phyloP scores from a whole-genome alignment of 2,888 invertebrate genomes.

The Schizaphis graminum region DNA sequence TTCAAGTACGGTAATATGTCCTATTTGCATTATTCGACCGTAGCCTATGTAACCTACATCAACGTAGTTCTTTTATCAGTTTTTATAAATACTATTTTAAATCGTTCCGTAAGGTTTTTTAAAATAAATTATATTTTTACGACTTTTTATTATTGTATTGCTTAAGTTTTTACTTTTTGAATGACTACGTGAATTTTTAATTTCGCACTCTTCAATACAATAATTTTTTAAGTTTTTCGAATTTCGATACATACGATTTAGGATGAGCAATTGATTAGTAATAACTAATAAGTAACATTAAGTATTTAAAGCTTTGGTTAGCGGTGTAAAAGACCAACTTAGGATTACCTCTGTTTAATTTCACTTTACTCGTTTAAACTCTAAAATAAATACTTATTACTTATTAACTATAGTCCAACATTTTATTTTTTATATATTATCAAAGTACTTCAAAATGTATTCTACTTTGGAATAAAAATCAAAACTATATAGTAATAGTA shows the following conservation, averaged over 20 bases:
- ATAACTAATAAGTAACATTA: not conserved
- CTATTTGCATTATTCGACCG: too few relatives aligned
- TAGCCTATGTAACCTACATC: not conserved
- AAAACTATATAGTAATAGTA: not conserved
- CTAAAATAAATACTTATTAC: not conserved
- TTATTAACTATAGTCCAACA: too few relatives aligned
- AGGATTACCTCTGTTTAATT: not conserved
- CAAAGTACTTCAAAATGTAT: not conserved
- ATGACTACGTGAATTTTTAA: not conserved
- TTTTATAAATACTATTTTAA: not conserved
- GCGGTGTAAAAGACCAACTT: not conserved
- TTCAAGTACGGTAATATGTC: not conserved
- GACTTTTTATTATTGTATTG: not conserved
- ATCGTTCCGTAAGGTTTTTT: not conserved
- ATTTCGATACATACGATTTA: not conserved
- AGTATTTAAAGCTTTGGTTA: not conserved
- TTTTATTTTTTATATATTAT: not conserved
- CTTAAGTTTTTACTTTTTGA: not conserved
- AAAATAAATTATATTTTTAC: not conserved
- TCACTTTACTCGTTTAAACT: not conserved
- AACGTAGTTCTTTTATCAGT: not conserved
- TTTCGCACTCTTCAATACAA: not conserved
- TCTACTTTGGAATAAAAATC: not conserved
- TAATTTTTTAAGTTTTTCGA: not conserved
- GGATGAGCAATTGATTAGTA: not conserved